A percentile compares a stretch with the other conserved stretches of the same genome.
Evolutionary conservation across 2,797 vertebrate species (phyloP).

Genomic region (Xenopus petersii): DNA sequence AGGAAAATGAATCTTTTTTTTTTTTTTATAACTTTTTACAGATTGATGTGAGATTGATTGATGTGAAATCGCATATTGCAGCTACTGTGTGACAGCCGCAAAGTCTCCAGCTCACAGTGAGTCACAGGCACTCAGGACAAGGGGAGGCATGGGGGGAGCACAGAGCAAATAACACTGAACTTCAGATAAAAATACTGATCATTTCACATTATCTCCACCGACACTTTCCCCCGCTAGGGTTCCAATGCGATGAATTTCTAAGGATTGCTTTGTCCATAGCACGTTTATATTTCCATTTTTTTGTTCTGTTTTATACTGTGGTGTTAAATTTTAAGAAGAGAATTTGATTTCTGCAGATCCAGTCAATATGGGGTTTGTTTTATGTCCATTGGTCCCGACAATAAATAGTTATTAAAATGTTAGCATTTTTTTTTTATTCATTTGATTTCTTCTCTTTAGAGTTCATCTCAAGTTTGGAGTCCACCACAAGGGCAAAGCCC

Average conservation of each 20-base stretch:
- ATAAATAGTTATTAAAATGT: conserved; percentile 64
- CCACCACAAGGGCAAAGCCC: neutral
- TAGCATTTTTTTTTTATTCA: conserved; percentile 23
- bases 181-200: conserved; percentile 57
- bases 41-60: conserved; percentile 31
- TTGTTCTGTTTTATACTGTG: conserved; percentile 39
- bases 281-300: conserved; percentile 45
- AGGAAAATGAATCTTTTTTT: neutral
- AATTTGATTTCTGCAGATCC: conserved; percentile 10
- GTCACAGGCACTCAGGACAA: conserved; percentile 73
- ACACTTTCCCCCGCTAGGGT: conserved; percentile 56
- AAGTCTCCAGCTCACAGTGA: conserved; percentile 64
- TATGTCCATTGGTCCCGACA: conserved; percentile 83
- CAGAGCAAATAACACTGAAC: conserved; percentile 58
- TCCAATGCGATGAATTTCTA: conserved; percentile 51
- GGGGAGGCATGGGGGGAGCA: conserved; percentile 9
- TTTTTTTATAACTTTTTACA: neutral
- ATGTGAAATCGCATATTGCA: conserved; percentile 36
- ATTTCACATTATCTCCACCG: conserved; percentile 60
- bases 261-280: conserved; percentile 51
- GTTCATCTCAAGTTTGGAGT: neutral
- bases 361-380: conserved; percentile 41
- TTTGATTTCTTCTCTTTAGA: conserved; percentile 12
- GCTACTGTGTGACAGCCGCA: no score
- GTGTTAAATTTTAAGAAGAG: conserved; percentile 23